Evolutionary conservation across 2,797 vertebrate genomes (phyloP).

Genomic region (Xiphorhynchus erythropygius): DNA sequence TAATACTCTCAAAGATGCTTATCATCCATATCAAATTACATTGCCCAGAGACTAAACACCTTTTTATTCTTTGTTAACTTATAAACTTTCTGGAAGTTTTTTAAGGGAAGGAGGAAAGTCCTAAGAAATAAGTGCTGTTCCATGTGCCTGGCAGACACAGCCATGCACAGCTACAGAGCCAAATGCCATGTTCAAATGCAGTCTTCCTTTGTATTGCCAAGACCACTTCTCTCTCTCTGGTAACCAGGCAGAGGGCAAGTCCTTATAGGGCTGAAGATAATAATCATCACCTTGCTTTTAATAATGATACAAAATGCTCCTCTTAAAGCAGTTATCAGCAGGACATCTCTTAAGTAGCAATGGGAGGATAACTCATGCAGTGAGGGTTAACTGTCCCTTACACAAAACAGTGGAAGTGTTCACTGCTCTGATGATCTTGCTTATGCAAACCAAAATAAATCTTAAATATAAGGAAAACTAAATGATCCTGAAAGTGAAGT

Average conservation of each 20-base stretch:
- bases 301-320: conserved; percentile 32
- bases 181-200: no score
- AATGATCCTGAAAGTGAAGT: conserved; percentile 20
- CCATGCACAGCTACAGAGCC: no score
- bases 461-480: conserved; percentile 36
- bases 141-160: background rate
- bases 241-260: background rate
- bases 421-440: conserved; percentile 12
- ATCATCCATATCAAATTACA: conserved; percentile 9
- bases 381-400: conserved; percentile 40
- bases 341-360: conserved; percentile 37
- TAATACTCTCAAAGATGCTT: background rate
- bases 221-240: no score
- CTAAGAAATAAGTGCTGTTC: background rate
- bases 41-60: background rate
- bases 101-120: background rate
- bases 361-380: conserved; percentile 32
- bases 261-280: background rate
- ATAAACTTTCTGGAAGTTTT: background rate
- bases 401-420: background rate
- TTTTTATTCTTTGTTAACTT: background rate
- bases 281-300: conserved; percentile 20
- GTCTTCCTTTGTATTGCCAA: no score
- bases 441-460: conserved; percentile 45
- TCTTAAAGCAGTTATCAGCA: conserved; percentile 43